Evolutionary conservation across 1,140 invertebrate genomes (phyloP), one percentile per base, ranked within the genome.

Genomic region (Drosophila paulistorum): DNA sequence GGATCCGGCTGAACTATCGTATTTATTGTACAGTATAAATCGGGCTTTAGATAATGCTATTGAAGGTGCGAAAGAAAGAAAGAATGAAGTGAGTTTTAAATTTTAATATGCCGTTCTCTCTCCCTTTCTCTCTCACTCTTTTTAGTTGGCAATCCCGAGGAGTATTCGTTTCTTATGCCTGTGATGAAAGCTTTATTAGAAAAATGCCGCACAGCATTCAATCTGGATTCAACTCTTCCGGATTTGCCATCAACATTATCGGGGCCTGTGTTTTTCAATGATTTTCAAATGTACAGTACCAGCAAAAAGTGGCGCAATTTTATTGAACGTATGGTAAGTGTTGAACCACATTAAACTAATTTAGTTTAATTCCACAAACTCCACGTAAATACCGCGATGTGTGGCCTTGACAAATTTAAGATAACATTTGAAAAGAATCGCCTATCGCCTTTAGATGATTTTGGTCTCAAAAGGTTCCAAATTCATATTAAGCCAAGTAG

Each of bases 101-200:
- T 11, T 1, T 9, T 10, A 9, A 51, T 37, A 26, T n/a, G 62
- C 23, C 6, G 23, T 0, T 59, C 35, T 14, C 33, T 14, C 1
- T 41, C 1, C 11, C 1, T 7, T 48, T n/a, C 1, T 7, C 54
- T 65, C n/a, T n/a, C n/a, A n/a, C n/a, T n/a, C n/a, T 63, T 39
- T 77, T 82, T 20, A 94, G 93, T 91, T 70, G 92, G 92, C 2
- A 93, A 94, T 76, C 91, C 93, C 5, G 94, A 94, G 61, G 94
- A 94, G 67, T 95, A 95, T 82, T 94, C 94, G 4, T 95, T 95
- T 77, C 69, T 95, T 1, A 94, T 95, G 77, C 94, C 94, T 4
- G 94, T 95, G 23, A 92, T 95, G 92, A 94, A 95, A 90, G 94
- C 94, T 0, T 75, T 95, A 10, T 90, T 95, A 26, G 94, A 95